Evolutionary conservation across 2,888 invertebrate species (phyloP).

Genomic region (Synergus gifuensis): DNA sequence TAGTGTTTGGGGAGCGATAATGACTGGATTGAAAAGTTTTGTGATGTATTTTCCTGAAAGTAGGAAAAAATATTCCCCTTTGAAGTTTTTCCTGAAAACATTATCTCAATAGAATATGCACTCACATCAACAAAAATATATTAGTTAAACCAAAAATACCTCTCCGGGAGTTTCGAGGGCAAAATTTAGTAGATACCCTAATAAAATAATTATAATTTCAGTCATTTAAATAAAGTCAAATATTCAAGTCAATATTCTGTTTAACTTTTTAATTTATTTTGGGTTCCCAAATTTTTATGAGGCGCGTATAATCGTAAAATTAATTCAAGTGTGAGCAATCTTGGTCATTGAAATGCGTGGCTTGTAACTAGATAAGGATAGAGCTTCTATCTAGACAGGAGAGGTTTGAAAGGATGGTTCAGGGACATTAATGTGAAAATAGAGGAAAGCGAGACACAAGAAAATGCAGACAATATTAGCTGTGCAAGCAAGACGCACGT

Average conservation of each 20-base stretch:
- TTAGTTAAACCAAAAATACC: not conserved
- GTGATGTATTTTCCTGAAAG: not conserved
- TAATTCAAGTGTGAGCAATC: constrained; percentile 29
- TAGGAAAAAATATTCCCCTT: not conserved
- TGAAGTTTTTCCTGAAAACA: not conserved
- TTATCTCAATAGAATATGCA: not conserved
- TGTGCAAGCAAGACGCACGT: not conserved
- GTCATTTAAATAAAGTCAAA: not conserved
- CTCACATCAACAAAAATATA: not conserved
- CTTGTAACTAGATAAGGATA: constrained; percentile 26
- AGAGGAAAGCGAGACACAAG: not conserved
- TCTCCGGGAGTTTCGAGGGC: no score
- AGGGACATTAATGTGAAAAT: constrained; percentile 23
- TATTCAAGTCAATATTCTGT: no score
- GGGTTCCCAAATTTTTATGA: not conserved
- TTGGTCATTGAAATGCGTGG: constrained; percentile 21
- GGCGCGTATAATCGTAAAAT: not conserved
- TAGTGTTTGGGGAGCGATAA: not conserved
- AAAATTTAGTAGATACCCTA: no score
- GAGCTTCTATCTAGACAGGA: constrained; percentile 3
- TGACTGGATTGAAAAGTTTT: constrained; percentile 5
- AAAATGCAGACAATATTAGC: constrained; percentile 27
- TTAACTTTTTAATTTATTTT: not conserved
- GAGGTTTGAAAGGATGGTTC: constrained; percentile 18
- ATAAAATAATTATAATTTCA: not conserved